Evolutionary conservation across 2,797 vertebrate genomes (phyloP).

Genomic region (Geotria australis): DNA sequence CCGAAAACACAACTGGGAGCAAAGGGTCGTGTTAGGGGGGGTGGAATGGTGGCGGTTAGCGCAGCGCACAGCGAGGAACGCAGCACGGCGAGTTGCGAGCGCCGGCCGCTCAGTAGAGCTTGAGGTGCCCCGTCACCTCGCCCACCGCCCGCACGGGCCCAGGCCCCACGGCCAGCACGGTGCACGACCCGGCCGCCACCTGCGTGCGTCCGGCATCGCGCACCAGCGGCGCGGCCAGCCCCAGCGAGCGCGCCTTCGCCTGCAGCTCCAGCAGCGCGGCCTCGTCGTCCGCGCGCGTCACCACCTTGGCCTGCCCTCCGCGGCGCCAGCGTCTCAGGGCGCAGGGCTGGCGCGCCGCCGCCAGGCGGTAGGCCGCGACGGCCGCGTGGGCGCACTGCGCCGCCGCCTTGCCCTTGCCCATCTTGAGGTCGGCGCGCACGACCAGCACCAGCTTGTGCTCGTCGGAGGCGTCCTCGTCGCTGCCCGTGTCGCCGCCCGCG

Average conservation of each 20-base stretch:
- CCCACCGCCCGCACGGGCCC: constrained; percentile 49
- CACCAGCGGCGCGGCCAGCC: constrained; percentile 56
- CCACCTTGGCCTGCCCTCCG: constrained; percentile 78
- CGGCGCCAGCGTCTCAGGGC: constrained; percentile 71
- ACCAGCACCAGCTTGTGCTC: constrained; percentile 81
- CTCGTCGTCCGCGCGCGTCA: constrained; percentile 55
- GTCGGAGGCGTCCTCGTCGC: constrained; percentile 7
- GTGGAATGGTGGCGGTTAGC: no score
- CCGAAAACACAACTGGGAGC: no score
- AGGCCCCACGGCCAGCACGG: constrained; percentile 62
- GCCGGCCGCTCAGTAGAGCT: constrained; percentile 29
- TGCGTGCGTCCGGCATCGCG: constrained; percentile 87
- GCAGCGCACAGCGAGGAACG: no score
- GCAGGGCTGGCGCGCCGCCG: constrained; percentile 35
- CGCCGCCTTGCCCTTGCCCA: constrained; percentile 84
- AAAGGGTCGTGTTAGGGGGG: no score
- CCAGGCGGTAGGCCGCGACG: constrained; percentile 60
- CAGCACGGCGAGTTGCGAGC: no score
- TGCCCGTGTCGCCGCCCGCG: no score
- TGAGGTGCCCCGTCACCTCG: constrained; percentile 54
- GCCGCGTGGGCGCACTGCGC: constrained; percentile 82
- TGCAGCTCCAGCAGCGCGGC: constrained; percentile 33
- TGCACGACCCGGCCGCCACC: constrained; percentile 58
- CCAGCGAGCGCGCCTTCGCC: constrained; percentile 28
- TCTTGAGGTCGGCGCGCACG: constrained; percentile 69